These are phyloP conservation scores for Emmelina monodactyla DNA, from an alignment of 2,888 invertebrate genomes.

Conservation along the genomic window DNA sequence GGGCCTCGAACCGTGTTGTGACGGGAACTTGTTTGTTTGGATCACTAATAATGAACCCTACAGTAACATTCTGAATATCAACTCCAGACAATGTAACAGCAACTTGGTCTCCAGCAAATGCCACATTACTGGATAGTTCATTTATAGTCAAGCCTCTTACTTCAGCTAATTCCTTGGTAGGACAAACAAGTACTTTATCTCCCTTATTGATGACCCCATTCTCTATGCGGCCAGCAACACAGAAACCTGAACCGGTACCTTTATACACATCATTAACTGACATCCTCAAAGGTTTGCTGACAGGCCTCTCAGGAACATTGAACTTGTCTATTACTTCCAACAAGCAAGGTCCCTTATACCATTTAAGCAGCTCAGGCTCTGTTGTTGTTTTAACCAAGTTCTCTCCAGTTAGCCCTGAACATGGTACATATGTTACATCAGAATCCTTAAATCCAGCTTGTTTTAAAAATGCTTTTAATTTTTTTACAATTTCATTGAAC, in stretches of 20 bases:
- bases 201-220: conserved; percentile 87
- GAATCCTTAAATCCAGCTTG: conserved; percentile 91
- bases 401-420: conserved; percentile 95
- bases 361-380: conserved; percentile 70
- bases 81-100: conserved; percentile 82
- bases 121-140: conserved; percentile 72
- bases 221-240: conserved; percentile 90
- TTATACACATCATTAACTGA: conserved; percentile 96
- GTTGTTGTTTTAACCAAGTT: conserved; percentile 79
- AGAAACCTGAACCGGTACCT: conserved; percentile 88
- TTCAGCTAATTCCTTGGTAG: conserved; percentile 81
- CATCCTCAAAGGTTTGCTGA: conserved; percentile 88
- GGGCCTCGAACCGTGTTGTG: conserved; percentile 83
- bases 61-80: conserved; percentile 83
- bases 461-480: conserved; percentile 83
- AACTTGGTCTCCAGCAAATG: conserved; percentile 95
- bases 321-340: conserved; percentile 88
- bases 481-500: conserved; percentile 87
- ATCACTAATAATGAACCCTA: conserved; percentile 91
- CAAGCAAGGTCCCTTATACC: conserved; percentile 86
- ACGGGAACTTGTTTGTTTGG: conserved; percentile 81
- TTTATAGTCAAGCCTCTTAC: conserved; percentile 82
- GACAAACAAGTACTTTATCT: conserved; percentile 88
- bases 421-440: conserved; percentile 90
- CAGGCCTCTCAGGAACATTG: conserved; percentile 84